Evolutionary conservation across 2,888 invertebrate species (phyloP).

Genomic region (Strigamia transsilvanica): DNA sequence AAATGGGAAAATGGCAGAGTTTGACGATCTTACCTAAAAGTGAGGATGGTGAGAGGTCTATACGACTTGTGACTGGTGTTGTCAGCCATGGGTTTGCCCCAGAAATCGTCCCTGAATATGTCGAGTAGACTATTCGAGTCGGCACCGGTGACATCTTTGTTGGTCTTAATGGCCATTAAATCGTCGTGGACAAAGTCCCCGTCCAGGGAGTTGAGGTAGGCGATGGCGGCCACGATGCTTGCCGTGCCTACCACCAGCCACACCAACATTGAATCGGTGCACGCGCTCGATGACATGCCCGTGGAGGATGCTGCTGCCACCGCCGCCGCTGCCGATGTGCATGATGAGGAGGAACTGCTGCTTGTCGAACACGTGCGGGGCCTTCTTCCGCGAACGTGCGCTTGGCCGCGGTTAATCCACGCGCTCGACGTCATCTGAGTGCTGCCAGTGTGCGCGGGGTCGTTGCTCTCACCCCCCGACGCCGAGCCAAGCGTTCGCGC

Average conservation of each 20-base stretch:
- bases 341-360: slow-evolving; percentile 50
- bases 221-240: slow-evolving; percentile 69
- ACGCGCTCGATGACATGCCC: slow-evolving; percentile 17
- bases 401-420: slow-evolving; percentile 48
- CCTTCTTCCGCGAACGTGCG: slow-evolving; percentile 47
- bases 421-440: slow-evolving; percentile 47
- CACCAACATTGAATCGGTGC: slow-evolving; percentile 17
- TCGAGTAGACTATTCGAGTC: slow-evolving; percentile 68
- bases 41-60: slow-evolving; percentile 81
- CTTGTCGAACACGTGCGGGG: slow-evolving; percentile 44
- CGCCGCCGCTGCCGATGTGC: slow-evolving; percentile 34
- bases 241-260: slow-evolving; percentile 32
- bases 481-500: slow-evolving; percentile 49
- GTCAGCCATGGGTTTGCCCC: slow-evolving; percentile 89
- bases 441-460: slow-evolving; percentile 38
- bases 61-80: slow-evolving; percentile 85
- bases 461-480: slow-evolving; percentile 44
- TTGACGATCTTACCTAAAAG: slow-evolving; percentile 76
- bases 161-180: slow-evolving; percentile 81
- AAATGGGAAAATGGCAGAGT: background rate
- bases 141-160: slow-evolving; percentile 73
- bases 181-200: slow-evolving; percentile 91
- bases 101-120: slow-evolving; percentile 82
- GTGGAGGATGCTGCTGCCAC: background rate
- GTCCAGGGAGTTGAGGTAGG: slow-evolving; percentile 77